Conservation (phyloP, 2,797 vertebrate genomes). For the Sebastes wilsoni region DNA sequence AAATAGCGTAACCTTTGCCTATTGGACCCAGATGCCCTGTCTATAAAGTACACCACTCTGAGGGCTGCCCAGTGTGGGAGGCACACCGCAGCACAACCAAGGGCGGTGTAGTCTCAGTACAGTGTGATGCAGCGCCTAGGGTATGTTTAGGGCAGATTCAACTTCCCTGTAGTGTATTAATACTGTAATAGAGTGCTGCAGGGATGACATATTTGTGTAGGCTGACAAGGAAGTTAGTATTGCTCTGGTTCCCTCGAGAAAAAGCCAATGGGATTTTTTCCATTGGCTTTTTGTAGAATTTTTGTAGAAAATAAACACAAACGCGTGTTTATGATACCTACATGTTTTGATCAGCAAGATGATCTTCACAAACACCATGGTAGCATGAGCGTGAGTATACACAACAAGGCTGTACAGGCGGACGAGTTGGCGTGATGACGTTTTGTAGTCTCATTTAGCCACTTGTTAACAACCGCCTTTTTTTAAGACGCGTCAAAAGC, state of each 20-base stretch:
- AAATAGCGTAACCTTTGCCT: constrained; percentile 72
- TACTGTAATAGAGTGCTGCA: neutral
- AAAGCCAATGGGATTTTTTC: too few relatives aligned
- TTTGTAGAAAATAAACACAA: too few relatives aligned
- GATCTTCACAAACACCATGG: too few relatives aligned
- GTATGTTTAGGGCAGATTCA: neutral
- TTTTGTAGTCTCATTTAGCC: too few relatives aligned
- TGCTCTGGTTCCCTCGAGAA: neutral
- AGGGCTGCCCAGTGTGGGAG: constrained; percentile 49
- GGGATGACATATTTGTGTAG: neutral
- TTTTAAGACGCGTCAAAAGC: too few relatives aligned
- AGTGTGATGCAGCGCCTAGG: neutral
- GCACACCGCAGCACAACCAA: constrained; percentile 16
- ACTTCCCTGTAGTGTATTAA: neutral
- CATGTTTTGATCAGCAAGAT: too few relatives aligned
- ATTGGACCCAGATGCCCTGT: constrained; percentile 50
- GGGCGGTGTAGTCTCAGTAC: neutral
- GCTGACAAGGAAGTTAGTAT: neutral
- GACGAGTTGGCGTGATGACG: too few relatives aligned
- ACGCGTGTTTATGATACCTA: too few relatives aligned
- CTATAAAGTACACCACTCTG: constrained; percentile 51
- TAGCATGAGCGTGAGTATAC: too few relatives aligned
- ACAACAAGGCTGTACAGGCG: too few relatives aligned
- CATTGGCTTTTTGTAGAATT: too few relatives aligned
- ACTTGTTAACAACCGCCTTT: too few relatives aligned